These are phyloP conservation scores for Esox niger DNA, from an alignment of 2,113 vertebrate genomes.

Conservation along the genomic window DNA sequence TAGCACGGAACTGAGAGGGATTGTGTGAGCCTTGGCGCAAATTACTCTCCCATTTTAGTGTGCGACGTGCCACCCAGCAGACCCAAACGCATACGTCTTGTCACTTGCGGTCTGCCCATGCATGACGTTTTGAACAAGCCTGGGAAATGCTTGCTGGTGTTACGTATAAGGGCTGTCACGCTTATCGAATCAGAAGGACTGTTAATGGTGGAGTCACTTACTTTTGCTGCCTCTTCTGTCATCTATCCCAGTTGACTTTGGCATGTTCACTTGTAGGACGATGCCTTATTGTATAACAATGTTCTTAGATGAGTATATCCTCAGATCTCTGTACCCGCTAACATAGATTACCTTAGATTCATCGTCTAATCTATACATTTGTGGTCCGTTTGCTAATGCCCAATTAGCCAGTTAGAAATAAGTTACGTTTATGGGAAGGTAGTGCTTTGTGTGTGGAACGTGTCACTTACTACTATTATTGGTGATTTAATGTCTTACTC, in stretches of 20 bases:
- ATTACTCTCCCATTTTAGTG: slow-evolving; percentile 58
- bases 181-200: slow-evolving; percentile 33
- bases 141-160: slow-evolving; percentile 46
- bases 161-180: slow-evolving; percentile 18
- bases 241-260: neutral
- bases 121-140: slow-evolving; percentile 47
- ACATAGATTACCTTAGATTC: neutral
- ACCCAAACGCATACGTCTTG: slow-evolving; percentile 60
- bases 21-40: slow-evolving; percentile 51
- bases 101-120: slow-evolving; percentile 40
- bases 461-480: neutral
- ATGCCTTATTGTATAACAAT: slow-evolving; percentile 1
- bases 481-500: neutral
- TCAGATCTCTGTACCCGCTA: neutral
- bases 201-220: slow-evolving; percentile 17
- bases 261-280: neutral
- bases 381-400: slow-evolving; percentile 13
- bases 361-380: neutral
- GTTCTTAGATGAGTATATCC: neutral
- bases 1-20: slow-evolving; percentile 54
- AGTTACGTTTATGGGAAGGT: neutral
- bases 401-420: neutral
- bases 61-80: slow-evolving; percentile 45
- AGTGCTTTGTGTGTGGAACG: neutral
- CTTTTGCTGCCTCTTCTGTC: neutral